Evolutionary conservation across 2,888 invertebrate species (phyloP).

Genomic region (Diarsia brunnea): DNA sequence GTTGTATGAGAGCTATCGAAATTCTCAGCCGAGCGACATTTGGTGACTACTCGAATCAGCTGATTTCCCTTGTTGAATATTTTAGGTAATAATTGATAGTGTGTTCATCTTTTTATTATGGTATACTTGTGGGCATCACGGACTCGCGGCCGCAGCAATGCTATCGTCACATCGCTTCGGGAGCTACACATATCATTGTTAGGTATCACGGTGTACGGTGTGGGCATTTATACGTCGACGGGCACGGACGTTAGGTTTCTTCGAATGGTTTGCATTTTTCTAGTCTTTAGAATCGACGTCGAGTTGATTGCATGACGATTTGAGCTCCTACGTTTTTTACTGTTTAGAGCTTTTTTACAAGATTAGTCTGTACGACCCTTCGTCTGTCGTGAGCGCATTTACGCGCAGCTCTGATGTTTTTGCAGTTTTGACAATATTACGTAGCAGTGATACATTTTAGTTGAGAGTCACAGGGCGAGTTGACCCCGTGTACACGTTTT

Average conservation of each 20-base stretch:
- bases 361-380: slow-evolving; percentile 65
- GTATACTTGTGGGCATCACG: slow-evolving; percentile 69
- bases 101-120: slow-evolving; percentile 78
- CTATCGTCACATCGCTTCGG: slow-evolving; percentile 74
- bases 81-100: slow-evolving; percentile 79
- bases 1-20: slow-evolving; percentile 80
- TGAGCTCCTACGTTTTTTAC: slow-evolving; percentile 75
- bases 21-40: slow-evolving; percentile 75
- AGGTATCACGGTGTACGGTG: slow-evolving; percentile 65
- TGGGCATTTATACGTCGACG: slow-evolving; percentile 75
- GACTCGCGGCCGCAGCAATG: slow-evolving; percentile 67
- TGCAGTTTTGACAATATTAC: slow-evolving; percentile 67
- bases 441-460: slow-evolving; percentile 68
- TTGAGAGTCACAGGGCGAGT: slow-evolving; percentile 67
- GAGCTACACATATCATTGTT: slow-evolving; percentile 85
- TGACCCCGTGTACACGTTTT: slow-evolving; percentile 63
- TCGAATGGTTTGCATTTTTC: slow-evolving; percentile 89
- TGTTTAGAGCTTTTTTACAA: slow-evolving; percentile 74
- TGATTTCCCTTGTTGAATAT: slow-evolving; percentile 78
- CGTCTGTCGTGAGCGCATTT: slow-evolving; percentile 76
- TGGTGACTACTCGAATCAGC: slow-evolving; percentile 69
- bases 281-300: slow-evolving; percentile 86
- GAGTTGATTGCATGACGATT: slow-evolving; percentile 77
- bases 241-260: slow-evolving; percentile 75
- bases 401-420: slow-evolving; percentile 73